A percentile compares a stretch with the other conserved stretches of the same genome.
Conservation (phyloP, 2,113 vertebrate genomes). For the Scytalopus superciliaris region DNA sequence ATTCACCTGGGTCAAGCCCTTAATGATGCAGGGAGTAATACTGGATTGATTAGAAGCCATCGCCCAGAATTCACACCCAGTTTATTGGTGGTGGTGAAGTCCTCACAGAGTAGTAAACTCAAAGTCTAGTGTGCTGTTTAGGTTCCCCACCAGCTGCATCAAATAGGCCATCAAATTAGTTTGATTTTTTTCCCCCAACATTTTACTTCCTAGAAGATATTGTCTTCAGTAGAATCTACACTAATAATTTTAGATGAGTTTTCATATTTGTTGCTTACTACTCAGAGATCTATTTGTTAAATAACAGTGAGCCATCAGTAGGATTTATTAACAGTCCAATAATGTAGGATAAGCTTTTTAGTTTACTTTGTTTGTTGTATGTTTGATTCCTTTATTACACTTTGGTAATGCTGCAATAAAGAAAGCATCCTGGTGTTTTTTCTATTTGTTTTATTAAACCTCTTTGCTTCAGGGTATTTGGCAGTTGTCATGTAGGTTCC, state of each 20-base stretch:
- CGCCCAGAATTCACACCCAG: conserved; percentile 34
- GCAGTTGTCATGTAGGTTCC: conserved; percentile 71
- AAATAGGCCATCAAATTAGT: conserved; percentile 28
- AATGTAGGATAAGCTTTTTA: conserved; percentile 45
- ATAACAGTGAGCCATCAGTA: conserved; percentile 31
- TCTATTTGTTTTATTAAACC: conserved; percentile 78
- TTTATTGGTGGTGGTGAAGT: conserved; percentile 63
- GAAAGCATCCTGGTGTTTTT: conserved; percentile 69
- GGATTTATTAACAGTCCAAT: conserved; percentile 48
- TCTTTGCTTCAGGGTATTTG: conserved; percentile 64
- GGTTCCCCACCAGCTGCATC: conserved; percentile 37
- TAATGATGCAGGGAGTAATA: not conserved
- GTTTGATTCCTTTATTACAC: conserved; percentile 51
- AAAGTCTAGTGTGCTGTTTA: conserved; percentile 23
- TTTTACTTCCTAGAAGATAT: conserved; percentile 9
- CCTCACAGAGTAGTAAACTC: conserved; percentile 49
- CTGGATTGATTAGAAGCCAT: conserved; percentile 35
- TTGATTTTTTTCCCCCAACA: not conserved
- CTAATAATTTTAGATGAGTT: not conserved
- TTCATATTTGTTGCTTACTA: conserved; percentile 1
- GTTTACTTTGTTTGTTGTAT: conserved; percentile 61
- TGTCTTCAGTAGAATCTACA: not conserved
- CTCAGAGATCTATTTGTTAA: conserved; percentile 7
- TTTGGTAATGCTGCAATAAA: conserved; percentile 64
- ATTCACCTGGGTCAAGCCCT: not conserved